Percentiles rank a stretch among this genome's conserved stretches.
Evolutionary conservation across 1,140 invertebrate genomes (phyloP).

Genomic region (Drosophila arizonae): DNA sequence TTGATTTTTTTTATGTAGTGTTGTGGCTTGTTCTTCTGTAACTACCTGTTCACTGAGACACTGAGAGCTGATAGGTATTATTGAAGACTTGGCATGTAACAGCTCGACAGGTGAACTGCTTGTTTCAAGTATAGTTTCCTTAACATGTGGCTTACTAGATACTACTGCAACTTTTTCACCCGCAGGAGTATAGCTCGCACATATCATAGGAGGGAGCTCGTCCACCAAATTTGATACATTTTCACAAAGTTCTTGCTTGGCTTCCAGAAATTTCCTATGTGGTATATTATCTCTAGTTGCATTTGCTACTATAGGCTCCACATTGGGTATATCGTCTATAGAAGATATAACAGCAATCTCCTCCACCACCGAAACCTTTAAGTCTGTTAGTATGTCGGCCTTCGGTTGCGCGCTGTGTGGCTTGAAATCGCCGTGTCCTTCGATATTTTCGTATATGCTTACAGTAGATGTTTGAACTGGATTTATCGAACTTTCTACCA

Average conservation of each 20-base stretch:
- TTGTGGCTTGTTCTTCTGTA: slow-evolving; percentile 44
- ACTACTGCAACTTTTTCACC: slow-evolving; percentile 34
- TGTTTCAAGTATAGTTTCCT: slow-evolving; percentile 37
- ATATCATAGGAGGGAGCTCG: slow-evolving; percentile 51
- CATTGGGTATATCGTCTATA: slow-evolving; percentile 70
- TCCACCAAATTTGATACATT: slow-evolving; percentile 58
- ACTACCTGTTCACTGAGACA: slow-evolving; percentile 53
- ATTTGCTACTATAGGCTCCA: slow-evolving; percentile 29
- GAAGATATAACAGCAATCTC: slow-evolving; percentile 85
- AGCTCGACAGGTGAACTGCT: slow-evolving; percentile 5
- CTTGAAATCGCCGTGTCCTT: slow-evolving; percentile 61
- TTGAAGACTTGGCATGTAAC: slow-evolving; percentile 32
- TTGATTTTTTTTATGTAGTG: slow-evolving; percentile 18
- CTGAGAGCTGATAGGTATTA: slow-evolving; percentile 45
- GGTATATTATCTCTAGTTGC: slow-evolving; percentile 30
- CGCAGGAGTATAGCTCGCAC: slow-evolving; percentile 13
- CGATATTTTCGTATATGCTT: slow-evolving; percentile 62
- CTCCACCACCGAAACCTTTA: slow-evolving; percentile 85
- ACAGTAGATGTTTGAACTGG: slow-evolving; percentile 49
- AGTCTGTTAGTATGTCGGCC: slow-evolving; percentile 24
- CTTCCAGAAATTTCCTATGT: slow-evolving; percentile 58
- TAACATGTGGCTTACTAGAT: slow-evolving; percentile 41
- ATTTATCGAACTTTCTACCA: slow-evolving; percentile 13
- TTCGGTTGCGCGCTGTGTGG: slow-evolving; percentile 30
- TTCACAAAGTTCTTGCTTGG: slow-evolving; percentile 69